phyloP scores from a whole-genome alignment of 2,888 invertebrate species.

The Tachina lurida region DNA sequence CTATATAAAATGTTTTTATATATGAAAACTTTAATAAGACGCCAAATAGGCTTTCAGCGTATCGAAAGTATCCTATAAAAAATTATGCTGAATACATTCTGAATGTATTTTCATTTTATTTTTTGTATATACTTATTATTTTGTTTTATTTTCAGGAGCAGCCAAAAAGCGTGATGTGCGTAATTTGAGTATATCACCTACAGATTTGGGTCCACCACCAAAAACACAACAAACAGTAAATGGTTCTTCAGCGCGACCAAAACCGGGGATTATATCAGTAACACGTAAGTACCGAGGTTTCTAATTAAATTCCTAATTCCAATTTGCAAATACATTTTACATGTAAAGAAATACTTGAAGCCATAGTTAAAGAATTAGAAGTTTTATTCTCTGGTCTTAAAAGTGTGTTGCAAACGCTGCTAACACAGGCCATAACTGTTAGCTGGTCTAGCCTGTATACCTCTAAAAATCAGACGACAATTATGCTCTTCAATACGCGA shows the following conservation, averaged over 20 bases:
- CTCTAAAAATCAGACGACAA: conserved; percentile 87
- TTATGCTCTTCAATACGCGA: conserved; percentile 88
- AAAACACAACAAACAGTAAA: conserved; percentile 82
- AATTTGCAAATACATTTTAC: too few species aligned
- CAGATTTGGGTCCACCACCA: conserved; percentile 83
- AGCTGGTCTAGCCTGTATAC: conserved; percentile 86
- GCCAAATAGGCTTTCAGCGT: conserved; percentile 1
- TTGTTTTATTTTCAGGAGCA: conserved; percentile 78
- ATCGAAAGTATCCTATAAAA: neutral
- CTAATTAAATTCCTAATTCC: neutral
- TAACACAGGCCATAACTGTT: conserved; percentile 86
- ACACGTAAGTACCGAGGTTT: conserved; percentile 79
- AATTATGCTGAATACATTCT: neutral
- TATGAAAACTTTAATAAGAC: conserved; percentile 23
- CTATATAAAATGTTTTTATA: neutral
- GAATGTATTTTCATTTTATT: neutral
- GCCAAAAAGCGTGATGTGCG: conserved; percentile 83
- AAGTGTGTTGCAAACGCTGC: too few species aligned
- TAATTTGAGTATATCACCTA: conserved; percentile 83
- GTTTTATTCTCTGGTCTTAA: too few species aligned
- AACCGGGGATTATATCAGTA: conserved; percentile 77
- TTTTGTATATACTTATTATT: neutral
- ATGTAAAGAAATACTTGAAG: too few species aligned
- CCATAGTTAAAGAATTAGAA: too few species aligned
- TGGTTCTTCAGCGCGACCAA: conserved; percentile 80